phyloP scores from a whole-genome alignment of 2,888 invertebrate genomes.

The Epistrophe grossulariae region DNA sequence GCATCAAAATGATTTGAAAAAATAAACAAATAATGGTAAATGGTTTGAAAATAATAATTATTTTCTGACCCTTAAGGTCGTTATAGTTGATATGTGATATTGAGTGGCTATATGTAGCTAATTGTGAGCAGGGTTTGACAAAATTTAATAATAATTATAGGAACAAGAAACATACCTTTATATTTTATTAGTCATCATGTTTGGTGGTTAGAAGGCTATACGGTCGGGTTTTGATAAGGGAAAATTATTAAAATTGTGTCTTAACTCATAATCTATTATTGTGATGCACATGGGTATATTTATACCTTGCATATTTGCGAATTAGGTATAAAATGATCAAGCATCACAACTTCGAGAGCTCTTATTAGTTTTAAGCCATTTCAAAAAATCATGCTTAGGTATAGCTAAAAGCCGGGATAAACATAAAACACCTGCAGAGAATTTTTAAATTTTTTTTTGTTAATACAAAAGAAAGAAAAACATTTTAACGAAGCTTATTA shows the following conservation, averaged over 20 bases:
- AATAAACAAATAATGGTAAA: constrained; percentile 55
- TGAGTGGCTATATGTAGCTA: background rate
- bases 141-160: constrained; percentile 50
- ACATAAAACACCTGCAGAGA: no score
- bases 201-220: background rate
- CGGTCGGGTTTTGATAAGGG: background rate
- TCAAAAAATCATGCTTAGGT: no score
- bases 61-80: constrained; percentile 51
- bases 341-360: no score
- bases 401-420: no score
- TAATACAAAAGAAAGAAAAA: no score
- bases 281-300: no score
- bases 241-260: background rate
- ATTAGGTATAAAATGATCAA: no score
- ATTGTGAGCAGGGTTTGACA: constrained; percentile 56
- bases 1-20: constrained; percentile 62
- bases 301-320: no score
- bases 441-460: no score
- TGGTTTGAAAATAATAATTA: constrained; percentile 55
- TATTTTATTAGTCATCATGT: background rate
- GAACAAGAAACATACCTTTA: background rate
- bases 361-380: no score
- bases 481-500: no score
- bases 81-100: constrained; percentile 37
- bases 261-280: no score